Conservation (phyloP, 1,140 invertebrate genomes). For the Hydropsyche tenuis region DNA sequence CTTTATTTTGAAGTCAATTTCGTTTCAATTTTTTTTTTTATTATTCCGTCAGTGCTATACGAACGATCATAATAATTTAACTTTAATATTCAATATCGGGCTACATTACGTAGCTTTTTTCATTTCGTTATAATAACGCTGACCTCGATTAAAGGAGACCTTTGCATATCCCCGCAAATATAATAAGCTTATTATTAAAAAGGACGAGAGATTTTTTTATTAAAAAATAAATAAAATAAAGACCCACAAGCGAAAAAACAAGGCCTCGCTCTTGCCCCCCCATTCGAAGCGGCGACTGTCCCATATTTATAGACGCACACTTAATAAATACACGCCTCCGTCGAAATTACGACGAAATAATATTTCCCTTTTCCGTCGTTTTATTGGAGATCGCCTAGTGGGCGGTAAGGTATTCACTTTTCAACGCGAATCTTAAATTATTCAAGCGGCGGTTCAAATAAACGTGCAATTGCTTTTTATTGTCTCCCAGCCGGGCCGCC, state of each 20-base stretch:
- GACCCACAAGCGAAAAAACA: too few species aligned
- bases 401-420: background rate
- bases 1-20: too few species aligned
- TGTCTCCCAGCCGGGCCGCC: background rate
- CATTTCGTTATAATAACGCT: slow-evolving; percentile 8
- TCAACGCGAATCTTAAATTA: slow-evolving; percentile 6
- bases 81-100: too few species aligned
- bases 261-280: too few species aligned
- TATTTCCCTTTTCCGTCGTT: slow-evolving; percentile 11
- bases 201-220: background rate
- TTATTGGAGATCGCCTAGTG: background rate
- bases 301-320: too few species aligned
- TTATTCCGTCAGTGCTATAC: too few species aligned
- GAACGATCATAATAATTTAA: too few species aligned
- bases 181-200: slow-evolving; percentile 17
- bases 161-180: background rate
- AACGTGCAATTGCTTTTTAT: slow-evolving; percentile 22
- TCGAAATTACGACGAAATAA: slow-evolving; percentile 14
- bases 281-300: too few species aligned
- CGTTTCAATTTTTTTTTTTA: too few species aligned
- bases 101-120: background rate
- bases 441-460: slow-evolving; percentile 17
- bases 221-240: slow-evolving; percentile 10
- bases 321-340: background rate
- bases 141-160: slow-evolving; percentile 8